Evolutionary conservation across 2,888 invertebrate genomes (phyloP).

Genomic region (Eurytoma adleriae): DNA sequence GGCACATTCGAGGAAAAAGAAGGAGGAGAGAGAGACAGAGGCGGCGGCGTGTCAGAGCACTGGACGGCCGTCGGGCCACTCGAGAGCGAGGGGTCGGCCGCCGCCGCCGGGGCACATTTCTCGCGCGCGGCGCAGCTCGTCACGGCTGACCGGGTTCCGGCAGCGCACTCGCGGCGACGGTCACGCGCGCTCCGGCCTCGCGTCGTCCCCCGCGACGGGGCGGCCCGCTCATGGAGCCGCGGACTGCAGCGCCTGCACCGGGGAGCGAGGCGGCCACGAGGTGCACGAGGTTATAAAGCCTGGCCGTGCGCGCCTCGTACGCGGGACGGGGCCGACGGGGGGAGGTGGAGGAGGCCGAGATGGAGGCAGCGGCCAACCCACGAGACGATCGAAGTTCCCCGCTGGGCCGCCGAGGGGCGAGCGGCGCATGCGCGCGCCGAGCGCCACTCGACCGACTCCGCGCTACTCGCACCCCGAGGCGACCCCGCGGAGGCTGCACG

Average conservation of each 20-base stretch:
- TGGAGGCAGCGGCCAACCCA: conserved; percentile 56
- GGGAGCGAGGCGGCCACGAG: neutral
- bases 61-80: conserved; percentile 23
- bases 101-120: conserved; percentile 20
- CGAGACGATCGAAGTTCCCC: conserved; percentile 67
- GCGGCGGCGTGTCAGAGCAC: conserved; percentile 37
- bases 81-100: neutral
- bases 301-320: conserved; percentile 10
- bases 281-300: conserved; percentile 37
- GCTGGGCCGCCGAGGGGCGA: neutral
- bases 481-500: no score
- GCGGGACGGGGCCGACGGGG: neutral
- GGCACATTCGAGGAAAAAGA: neutral
- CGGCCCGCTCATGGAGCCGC: neutral
- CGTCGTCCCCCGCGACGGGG: conserved; percentile 1
- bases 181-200: neutral
- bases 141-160: conserved; percentile 1
- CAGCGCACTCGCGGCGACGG: neutral
- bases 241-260: neutral
- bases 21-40: conserved; percentile 23
- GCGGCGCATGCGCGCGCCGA: conserved; percentile 59
- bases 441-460: conserved; percentile 14
- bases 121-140: neutral
- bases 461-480: neutral
- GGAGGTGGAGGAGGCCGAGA: conserved; percentile 6